Percentiles rank a stretch among this genome's conserved stretches.
Evolutionary conservation across 2,888 invertebrate genomes (phyloP).

Genomic region (Idaea straminata): DNA sequence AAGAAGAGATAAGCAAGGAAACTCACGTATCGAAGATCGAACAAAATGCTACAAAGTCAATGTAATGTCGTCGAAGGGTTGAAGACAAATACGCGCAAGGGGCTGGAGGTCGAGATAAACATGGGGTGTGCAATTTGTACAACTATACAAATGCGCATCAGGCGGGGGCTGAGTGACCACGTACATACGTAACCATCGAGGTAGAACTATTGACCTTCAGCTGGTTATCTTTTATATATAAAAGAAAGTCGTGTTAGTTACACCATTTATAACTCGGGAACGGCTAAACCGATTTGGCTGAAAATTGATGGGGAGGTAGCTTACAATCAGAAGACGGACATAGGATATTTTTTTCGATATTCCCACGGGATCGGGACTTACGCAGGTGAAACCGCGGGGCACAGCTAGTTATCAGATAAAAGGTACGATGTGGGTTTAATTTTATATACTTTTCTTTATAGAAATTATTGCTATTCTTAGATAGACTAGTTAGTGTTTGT

Average conservation of each 20-base stretch:
- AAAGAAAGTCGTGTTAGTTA: too few species aligned
- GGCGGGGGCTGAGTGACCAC: constrained; percentile 22
- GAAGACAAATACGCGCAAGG: constrained; percentile 70
- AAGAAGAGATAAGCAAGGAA: constrained; percentile 24
- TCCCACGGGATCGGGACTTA: too few species aligned
- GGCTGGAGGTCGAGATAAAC: constrained; percentile 69
- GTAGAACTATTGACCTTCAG: constrained; percentile 27
- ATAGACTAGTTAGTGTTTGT: too few species aligned
- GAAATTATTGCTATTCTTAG: too few species aligned
- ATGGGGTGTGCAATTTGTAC: constrained; percentile 76
- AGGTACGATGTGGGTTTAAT: neutral
- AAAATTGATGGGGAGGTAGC: too few species aligned
- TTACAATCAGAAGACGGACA: too few species aligned
- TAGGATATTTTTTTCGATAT: too few species aligned
- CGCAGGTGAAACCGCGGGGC: too few species aligned
- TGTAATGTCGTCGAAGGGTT: constrained; percentile 68
- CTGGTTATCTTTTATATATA: too few species aligned
- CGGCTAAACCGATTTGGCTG: too few species aligned
- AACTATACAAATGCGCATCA: constrained; percentile 66
- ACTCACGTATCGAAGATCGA: constrained; percentile 45
- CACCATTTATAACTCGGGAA: too few species aligned
- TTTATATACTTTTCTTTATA: neutral
- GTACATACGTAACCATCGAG: constrained; percentile 12
- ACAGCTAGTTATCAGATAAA: constrained; percentile 4
- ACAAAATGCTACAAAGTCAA: constrained; percentile 69